These are phyloP conservation scores for Hirudinaria manillensis DNA, from an alignment of 2,888 invertebrate genomes.

Conservation along the genomic window DNA sequence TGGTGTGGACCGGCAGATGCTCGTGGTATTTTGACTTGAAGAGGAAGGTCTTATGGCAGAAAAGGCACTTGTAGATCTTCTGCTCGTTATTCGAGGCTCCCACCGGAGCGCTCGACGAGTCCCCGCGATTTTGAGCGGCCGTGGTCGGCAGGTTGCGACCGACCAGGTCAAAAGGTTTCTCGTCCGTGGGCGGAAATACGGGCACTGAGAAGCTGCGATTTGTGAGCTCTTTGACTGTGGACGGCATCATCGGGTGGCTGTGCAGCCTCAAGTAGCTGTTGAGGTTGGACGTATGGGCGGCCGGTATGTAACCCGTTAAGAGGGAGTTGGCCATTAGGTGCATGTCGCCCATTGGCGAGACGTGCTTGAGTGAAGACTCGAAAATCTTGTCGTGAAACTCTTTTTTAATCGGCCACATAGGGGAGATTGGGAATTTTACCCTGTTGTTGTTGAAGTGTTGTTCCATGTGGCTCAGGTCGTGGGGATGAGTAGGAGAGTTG, in stretches of 20 bases:
- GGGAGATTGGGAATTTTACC: neutral
- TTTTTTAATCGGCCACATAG: conserved; percentile 22
- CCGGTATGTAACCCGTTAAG: conserved; percentile 14
- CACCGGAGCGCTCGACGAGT: conserved; percentile 13
- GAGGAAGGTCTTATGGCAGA: conserved; percentile 41
- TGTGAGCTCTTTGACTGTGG: conserved; percentile 25
- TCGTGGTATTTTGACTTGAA: conserved; percentile 43
- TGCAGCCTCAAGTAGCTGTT: conserved; percentile 15
- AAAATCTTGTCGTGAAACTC: neutral
- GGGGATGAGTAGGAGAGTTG: neutral
- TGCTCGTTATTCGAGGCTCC: conserved; percentile 31
- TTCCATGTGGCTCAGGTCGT: neutral
- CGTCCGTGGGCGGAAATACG: conserved; percentile 17
- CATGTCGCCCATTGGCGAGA: neutral
- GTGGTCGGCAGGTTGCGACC: neutral
- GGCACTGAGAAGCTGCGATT: conserved; percentile 29
- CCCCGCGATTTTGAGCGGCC: neutral
- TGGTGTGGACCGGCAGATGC: conserved; percentile 43
- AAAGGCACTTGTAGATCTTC: conserved; percentile 40
- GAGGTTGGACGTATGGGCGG: conserved; percentile 25
- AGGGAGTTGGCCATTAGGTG: neutral
- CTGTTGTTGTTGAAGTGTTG: conserved; percentile 6
- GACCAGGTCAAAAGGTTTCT: conserved; percentile 20
- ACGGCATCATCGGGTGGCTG: conserved; percentile 14
- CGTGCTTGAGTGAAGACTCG: neutral